phyloP scores from a whole-genome alignment of 30 jellyfish, hydroid and myxozoan species.

The Pelagia noctiluca region DNA sequence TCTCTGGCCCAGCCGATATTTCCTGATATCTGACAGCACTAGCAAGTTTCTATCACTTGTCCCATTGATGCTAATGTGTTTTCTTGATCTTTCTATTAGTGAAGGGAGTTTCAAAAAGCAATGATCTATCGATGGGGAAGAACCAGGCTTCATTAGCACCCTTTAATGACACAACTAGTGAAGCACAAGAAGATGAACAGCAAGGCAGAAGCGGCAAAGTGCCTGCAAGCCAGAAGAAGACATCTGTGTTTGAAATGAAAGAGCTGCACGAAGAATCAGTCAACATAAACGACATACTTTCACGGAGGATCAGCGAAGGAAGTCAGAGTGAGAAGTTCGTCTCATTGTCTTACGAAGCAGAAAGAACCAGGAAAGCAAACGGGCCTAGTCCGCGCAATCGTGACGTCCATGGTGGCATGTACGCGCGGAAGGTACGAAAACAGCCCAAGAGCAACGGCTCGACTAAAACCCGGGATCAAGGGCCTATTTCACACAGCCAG shows the following conservation, averaged over 20 bases:
- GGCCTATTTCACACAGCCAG: not conserved
- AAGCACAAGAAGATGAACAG: too few species aligned
- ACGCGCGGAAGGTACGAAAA: not conserved
- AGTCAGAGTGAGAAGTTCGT: slow-evolving; percentile 38
- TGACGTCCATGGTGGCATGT: not conserved
- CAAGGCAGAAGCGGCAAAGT: too few species aligned
- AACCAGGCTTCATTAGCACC: too few species aligned
- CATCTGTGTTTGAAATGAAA: slow-evolving; percentile 1
- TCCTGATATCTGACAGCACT: too few species aligned
- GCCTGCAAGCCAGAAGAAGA: too few species aligned
- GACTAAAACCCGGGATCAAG: not conserved
- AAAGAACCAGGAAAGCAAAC: not conserved
- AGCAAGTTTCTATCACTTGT: too few species aligned
- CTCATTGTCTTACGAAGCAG: slow-evolving; percentile 32
- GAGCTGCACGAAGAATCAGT: slow-evolving; percentile 16
- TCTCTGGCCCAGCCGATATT: too few species aligned
- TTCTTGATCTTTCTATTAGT: too few species aligned
- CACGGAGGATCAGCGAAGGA: slow-evolving; percentile 35
- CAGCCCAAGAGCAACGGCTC: not conserved
- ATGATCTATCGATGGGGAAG: too few species aligned
- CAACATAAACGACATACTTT: slow-evolving; percentile 26
- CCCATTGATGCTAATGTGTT: too few species aligned
- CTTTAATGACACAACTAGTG: too few species aligned
- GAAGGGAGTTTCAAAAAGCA: too few species aligned
- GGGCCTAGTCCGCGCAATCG: not conserved